phyloP scores from a whole-genome alignment of 2,888 invertebrate species.

The Orthonychiurus folsomi region DNA sequence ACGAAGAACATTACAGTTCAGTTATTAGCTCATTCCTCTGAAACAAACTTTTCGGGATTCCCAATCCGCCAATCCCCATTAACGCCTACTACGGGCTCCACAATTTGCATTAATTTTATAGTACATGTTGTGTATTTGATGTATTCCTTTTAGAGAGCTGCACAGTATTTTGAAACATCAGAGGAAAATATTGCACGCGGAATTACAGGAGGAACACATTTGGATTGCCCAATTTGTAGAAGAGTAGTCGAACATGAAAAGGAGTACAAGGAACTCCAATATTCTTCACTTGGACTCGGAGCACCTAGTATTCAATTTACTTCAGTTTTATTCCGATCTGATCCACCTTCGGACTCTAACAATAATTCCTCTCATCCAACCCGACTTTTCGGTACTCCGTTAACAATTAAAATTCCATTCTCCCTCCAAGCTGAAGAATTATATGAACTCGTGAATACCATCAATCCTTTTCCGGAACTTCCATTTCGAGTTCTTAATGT shows the following conservation, averaged over 20 bases:
- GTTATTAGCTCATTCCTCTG: too few species aligned
- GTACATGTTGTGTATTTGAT: too few species aligned
- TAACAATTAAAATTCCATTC: conserved; percentile 51
- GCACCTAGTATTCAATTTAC: conserved; percentile 41
- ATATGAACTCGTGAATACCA: conserved; percentile 46
- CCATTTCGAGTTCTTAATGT: conserved; percentile 25
- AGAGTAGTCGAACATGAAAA: conserved; percentile 41
- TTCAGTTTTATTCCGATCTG: conserved; percentile 51
- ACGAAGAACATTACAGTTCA: too few species aligned
- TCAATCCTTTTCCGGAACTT: conserved; percentile 46
- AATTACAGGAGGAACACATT: conserved; percentile 39
- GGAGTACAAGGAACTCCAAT: conserved; percentile 11
- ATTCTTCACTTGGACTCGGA: background rate
- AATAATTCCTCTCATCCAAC: conserved; percentile 43
- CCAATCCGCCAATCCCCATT: too few species aligned
- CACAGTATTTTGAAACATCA: conserved; percentile 18
- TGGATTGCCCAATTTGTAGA: conserved; percentile 48
- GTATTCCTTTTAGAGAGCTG: conserved; percentile 33
- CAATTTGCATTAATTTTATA: too few species aligned
- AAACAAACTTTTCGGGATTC: too few species aligned
- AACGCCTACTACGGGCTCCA: too few species aligned
- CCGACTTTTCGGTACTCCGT: conserved; percentile 50
- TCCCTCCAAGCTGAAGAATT: conserved; percentile 48
- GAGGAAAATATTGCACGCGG: background rate
- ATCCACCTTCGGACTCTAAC: conserved; percentile 46